A percentile compares a stretch with the other conserved stretches of the same genome.
phyloP scores from a whole-genome alignment of 2,888 invertebrate species.

The Geotrupes spiniger region DNA sequence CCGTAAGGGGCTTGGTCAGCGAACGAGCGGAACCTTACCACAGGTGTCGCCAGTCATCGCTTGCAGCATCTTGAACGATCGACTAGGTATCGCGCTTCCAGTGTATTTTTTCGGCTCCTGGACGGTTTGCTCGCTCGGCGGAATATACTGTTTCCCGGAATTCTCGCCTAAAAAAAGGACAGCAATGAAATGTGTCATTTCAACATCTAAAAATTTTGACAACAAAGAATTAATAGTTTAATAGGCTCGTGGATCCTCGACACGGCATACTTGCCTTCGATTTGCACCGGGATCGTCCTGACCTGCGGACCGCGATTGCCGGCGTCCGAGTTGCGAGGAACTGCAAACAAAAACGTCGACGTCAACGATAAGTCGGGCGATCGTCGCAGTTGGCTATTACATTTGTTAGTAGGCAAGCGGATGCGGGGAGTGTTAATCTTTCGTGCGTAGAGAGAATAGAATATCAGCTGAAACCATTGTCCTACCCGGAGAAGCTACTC shows the following conservation, averaged over 20 bases:
- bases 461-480: slow-evolving; percentile 6
- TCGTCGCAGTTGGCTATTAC: neutral
- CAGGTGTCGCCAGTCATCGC: slow-evolving; percentile 70
- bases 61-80: slow-evolving; percentile 76
- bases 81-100: slow-evolving; percentile 76
- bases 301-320: slow-evolving; percentile 42
- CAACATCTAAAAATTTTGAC: no score
- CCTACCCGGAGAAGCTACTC: slow-evolving; percentile 40
- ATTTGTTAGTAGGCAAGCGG: slow-evolving; percentile 9
- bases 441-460: neutral
- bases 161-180: slow-evolving; percentile 40
- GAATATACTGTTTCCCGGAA: slow-evolving; percentile 47
- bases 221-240: no score
- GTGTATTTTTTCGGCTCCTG: slow-evolving; percentile 70
- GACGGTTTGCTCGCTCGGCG: slow-evolving; percentile 66
- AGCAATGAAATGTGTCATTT: no score
- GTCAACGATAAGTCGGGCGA: no score
- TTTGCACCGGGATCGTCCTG: slow-evolving; percentile 65
- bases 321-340: slow-evolving; percentile 16
- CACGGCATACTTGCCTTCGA: slow-evolving; percentile 53
- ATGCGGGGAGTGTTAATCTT: slow-evolving; percentile 7
- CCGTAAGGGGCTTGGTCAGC: neutral
- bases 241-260: no score
- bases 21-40: slow-evolving; percentile 52
- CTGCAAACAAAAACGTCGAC: slow-evolving; percentile 3